Evolutionary conservation across 2,113 vertebrate species (phyloP), one percentile per base, ranked within the genome.

Genomic region (Hydrochoerus hydrochaeris): DNA sequence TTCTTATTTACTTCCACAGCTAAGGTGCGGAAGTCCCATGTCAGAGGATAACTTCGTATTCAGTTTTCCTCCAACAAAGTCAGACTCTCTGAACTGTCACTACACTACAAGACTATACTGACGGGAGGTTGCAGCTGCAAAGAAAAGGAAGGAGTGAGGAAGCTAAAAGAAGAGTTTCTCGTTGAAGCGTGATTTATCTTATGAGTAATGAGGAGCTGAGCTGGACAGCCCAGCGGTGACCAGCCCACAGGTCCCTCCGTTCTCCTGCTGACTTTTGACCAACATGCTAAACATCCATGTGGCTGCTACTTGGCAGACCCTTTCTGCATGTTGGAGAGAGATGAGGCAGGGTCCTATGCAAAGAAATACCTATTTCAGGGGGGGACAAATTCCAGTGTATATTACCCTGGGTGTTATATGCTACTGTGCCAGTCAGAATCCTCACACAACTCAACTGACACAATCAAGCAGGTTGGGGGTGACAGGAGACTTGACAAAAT

Each of bases 101-200:
- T 82, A 32, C 62, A 44, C 58, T 52, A 94, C 38, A 81, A 85
- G 46, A 93, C 16, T 7, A 85, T 9, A 26, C 86, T 57, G 80
- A 77, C 86, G 63, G 87, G 86, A 85, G n/a, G 32, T 52, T 35
- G 8, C 41, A 65, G 26, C 62, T 1, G 32, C 54, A 46, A n/a
- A 67, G n/a, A 57, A 63, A 49, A 80, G 78, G 35, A 96, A 9
- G 52, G 52, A 94, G 81, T 60, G 58, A 65, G 63, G 58, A 91
- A 65, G 57, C 57, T 77, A 52, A 92, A 96, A 93, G 19, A 95
- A 90, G 82, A 54, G 38, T 65, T 85, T 92, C 88, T 91, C 78
- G 58, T 44, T 35, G 87, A 95, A 83, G 28, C 8, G 12, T 60
- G 13, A 44, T 93, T 90, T 80, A 10, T 54, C 41, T 35, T 60